phyloP scores from a whole-genome alignment of 2,113 vertebrate genomes.

The Malurus cyaneus region DNA sequence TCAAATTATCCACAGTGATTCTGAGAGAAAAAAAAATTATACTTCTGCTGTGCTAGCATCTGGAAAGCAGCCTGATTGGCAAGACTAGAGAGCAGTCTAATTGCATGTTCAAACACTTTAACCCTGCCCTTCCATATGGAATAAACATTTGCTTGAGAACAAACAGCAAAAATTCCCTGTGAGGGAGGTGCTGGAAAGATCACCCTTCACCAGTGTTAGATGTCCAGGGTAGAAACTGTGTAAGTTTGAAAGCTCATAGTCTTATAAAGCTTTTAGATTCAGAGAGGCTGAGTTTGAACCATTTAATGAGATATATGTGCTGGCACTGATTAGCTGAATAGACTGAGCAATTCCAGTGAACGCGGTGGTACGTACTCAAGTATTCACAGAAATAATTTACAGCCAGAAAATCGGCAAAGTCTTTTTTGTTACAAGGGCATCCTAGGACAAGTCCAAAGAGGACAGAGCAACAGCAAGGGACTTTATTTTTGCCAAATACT shows the following conservation, averaged over 20 bases:
- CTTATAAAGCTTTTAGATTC: not conserved
- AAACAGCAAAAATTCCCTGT: not conserved
- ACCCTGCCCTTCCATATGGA: not conserved
- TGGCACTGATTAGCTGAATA: slow-evolving; percentile 41
- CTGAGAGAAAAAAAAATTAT: not conserved
- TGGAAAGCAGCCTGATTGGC: slow-evolving; percentile 38
- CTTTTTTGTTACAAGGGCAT: slow-evolving; percentile 42
- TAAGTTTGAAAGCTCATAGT: not conserved
- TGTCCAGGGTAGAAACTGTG: not conserved
- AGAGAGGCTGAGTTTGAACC: slow-evolving; percentile 3
- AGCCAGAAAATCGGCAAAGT: slow-evolving; percentile 40
- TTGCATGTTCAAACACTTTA: slow-evolving; percentile 4
- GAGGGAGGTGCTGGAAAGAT: not conserved
- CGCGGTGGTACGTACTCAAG: slow-evolving; percentile 9
- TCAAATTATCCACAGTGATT: slow-evolving; percentile 43
- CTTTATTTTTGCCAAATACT: slow-evolving; percentile 16
- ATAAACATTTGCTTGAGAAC: not conserved
- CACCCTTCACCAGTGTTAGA: not conserved
- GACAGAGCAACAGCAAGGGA: not conserved
- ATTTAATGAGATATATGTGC: slow-evolving; percentile 35
- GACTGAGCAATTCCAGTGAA: not conserved
- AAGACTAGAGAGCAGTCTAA: slow-evolving; percentile 17
- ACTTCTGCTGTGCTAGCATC: slow-evolving; percentile 27
- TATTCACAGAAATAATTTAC: slow-evolving; percentile 54
- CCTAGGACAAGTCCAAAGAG: slow-evolving; percentile 16